These are phyloP conservation scores for Protaetia brevitarsis DNA, from an alignment of 1,140 invertebrate genomes.

Conservation along the genomic window DNA sequence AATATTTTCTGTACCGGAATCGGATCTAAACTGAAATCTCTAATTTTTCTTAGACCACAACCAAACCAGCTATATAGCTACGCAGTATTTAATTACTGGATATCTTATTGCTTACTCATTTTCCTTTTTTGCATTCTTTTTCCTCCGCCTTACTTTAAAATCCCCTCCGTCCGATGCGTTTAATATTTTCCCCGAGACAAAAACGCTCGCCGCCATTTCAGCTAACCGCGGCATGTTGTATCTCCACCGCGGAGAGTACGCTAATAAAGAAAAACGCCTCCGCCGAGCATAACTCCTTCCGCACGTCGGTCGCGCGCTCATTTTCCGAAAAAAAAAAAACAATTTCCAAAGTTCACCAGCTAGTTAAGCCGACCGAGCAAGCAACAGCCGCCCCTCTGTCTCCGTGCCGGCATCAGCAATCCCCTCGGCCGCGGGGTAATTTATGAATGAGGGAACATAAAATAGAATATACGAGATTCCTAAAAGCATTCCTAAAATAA, in stretches of 20 bases:
- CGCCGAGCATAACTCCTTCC: conserved; percentile 3
- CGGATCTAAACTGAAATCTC: too few species aligned
- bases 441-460: conserved; percentile 18
- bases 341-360: conserved; percentile 6
- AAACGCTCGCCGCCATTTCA: too few species aligned
- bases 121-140: too few species aligned
- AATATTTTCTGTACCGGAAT: too few species aligned
- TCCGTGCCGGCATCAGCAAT: neutral
- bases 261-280: conserved; percentile 14
- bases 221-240: too few species aligned
- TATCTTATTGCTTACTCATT: neutral
- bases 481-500: conserved; percentile 18
- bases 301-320: neutral
- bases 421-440: neutral
- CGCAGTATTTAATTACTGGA: neutral
- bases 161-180: too few species aligned
- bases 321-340: conserved; percentile 12
- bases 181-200: too few species aligned
- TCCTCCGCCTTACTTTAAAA: too few species aligned
- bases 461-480: conserved; percentile 16
- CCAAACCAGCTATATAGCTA: neutral
- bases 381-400: neutral
- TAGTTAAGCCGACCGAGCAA: neutral
- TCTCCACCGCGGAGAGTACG: too few species aligned
- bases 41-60: too few species aligned